Conservation (phyloP, 2,797 vertebrate species). For the Premnoplex brunnescens region DNA sequence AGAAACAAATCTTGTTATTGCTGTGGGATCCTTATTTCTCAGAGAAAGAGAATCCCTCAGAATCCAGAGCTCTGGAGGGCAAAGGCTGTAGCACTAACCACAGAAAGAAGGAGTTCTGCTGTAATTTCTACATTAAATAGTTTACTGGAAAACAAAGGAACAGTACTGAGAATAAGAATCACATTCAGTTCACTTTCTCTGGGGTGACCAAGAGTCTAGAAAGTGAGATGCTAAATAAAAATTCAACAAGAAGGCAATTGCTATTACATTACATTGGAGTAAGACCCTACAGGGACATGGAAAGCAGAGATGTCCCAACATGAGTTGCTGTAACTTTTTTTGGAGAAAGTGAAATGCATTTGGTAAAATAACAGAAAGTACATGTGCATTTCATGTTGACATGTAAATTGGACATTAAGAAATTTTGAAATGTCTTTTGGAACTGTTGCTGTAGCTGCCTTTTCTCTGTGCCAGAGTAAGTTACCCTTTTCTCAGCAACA, state of each 20-base stretch:
- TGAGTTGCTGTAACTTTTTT: not conserved
- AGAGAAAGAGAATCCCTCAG: not conserved
- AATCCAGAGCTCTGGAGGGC: not conserved
- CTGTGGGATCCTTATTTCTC: not conserved
- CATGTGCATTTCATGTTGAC: not conserved
- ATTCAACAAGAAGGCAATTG: not conserved
- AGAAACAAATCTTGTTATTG: not conserved
- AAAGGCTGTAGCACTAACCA: not conserved
- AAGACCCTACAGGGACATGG: not conserved
- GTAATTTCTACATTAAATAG: not conserved
- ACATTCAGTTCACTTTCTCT: not conserved
- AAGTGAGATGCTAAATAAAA: not conserved
- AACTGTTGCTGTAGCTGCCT: not conserved
- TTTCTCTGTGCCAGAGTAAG: not conserved
- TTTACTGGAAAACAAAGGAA: not conserved
- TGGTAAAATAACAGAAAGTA: not conserved
- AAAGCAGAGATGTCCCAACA: not conserved
- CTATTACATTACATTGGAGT: not conserved
- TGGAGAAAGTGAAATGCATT: not conserved
- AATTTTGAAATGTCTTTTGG: not conserved
- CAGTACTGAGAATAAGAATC: not conserved
- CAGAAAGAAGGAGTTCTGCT: not conserved
- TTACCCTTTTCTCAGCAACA: not conserved
- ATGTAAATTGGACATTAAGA: not conserved
- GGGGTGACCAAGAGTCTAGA: not conserved